Evolutionary conservation across 2,113 vertebrate species (phyloP), one percentile per base, ranked within the genome.

Genomic region (Hyla sarda): DNA sequence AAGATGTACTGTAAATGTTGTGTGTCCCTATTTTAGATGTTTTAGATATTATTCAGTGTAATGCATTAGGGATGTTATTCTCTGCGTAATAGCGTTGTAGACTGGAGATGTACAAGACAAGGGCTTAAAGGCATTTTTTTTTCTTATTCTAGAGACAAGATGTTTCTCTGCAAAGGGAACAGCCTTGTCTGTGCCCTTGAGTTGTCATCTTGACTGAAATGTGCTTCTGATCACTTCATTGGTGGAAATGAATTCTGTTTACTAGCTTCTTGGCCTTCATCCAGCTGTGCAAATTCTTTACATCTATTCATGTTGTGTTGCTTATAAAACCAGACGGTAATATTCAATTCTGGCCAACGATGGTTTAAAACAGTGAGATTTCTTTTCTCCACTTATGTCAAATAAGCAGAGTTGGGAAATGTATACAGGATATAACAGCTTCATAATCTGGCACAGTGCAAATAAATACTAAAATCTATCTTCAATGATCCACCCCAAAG

Each of bases 241-340:
- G 48, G 56, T 81, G 47, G 50, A 71, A 85, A 71, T 78, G 30
- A 54, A 86, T 80, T 86, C 76, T 86, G 84, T 81, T 86, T 81
- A 80, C 62, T 81, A n/a, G 84, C 84, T 80, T 72, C 67, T 72
- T 85, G 84, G 84, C 75, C 84, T 85, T 69, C 58, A 86, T 73
- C 77, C 84, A 80, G 34, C n/a, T 72, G 69, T 47, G 65, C 84
- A 81, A 58, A 73, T 30, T 80, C 30, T 56, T 85, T 69, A 78
- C 75, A 25, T 73, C 83, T 69, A 85, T 79, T 85, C 74, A 69
- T 78, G 41, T 62, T 65, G 69, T 71, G 67, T 83, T 71, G 67
- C 67, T 54, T 73, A 60, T 84, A 84, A 84, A 84, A 34, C 71
- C 19, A 84, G 13, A 16, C 11, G 56, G 37, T 37, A 84, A 34